Evolutionary conservation across 2,888 invertebrate genomes (phyloP).

Genomic region (Galerucella pusilla): DNA sequence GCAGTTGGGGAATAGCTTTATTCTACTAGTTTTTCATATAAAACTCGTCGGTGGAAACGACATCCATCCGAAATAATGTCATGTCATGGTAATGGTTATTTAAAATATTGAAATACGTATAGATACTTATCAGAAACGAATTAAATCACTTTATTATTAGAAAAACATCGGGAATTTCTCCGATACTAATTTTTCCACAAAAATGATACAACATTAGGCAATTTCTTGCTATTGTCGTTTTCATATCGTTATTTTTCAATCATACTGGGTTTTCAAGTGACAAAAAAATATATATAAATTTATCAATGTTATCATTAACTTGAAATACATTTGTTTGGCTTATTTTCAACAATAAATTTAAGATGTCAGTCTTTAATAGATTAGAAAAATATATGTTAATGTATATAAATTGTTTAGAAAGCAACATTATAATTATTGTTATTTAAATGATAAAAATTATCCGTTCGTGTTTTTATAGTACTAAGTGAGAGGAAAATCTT

Average conservation of each 20-base stretch:
- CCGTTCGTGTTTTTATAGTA: neutral
- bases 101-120: neutral
- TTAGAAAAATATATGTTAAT: too few species aligned
- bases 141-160: neutral
- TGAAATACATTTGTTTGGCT: neutral
- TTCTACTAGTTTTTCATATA: neutral
- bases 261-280: neutral
- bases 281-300: neutral
- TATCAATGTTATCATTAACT: neutral
- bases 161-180: neutral
- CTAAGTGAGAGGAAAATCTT: too few species aligned
- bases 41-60: too few species aligned
- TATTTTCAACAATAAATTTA: neutral
- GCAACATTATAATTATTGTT: too few species aligned
- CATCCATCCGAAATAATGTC: too few species aligned
- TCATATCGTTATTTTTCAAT: neutral
- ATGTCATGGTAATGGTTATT: neutral
- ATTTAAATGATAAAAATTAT: too few species aligned
- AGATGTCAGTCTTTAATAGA: neutral
- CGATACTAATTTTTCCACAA: neutral
- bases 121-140: neutral
- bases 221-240: neutral
- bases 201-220: neutral
- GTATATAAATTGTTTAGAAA: too few species aligned
- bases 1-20: neutral